These are phyloP conservation scores for Eptatretus burgeri DNA, from an alignment of 2,113 vertebrate genomes.

Conservation along the genomic window DNA sequence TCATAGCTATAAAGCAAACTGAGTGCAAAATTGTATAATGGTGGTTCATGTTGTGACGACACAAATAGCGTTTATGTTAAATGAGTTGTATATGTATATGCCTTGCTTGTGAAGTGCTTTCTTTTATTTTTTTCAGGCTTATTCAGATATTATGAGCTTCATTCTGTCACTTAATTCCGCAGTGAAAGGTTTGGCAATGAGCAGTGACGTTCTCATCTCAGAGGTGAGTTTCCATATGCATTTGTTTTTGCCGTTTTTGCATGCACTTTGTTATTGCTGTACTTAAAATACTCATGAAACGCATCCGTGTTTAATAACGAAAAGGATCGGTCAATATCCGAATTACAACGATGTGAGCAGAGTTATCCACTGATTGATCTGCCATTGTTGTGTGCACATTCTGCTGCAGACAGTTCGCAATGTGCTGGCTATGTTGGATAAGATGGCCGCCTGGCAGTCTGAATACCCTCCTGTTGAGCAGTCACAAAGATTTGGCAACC, in stretches of 20 bases:
- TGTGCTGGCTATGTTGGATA: constrained; percentile 38
- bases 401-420: constrained; percentile 40
- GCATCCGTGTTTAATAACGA: neutral
- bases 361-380: neutral
- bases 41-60: too few species aligned
- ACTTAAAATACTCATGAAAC: neutral
- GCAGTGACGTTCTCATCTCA: constrained; percentile 43
- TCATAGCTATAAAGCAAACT: too few species aligned
- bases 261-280: neutral
- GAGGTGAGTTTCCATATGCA: constrained; percentile 24
- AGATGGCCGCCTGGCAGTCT: constrained; percentile 67
- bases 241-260: neutral
- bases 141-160: constrained; percentile 79
- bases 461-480: constrained; percentile 75
- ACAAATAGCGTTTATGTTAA: too few species aligned
- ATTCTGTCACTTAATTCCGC: constrained; percentile 61
- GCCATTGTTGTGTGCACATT: neutral
- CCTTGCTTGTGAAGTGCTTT: neutral
- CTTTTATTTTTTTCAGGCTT: constrained; percentile 26
- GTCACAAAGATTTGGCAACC: constrained; percentile 88
- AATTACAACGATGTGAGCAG: neutral
- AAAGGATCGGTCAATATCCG: neutral
- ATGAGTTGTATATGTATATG: too few species aligned
- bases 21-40: too few species aligned
- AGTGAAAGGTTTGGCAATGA: constrained; percentile 62